phyloP scores from a whole-genome alignment of 2,797 vertebrate species.

The Oryzias sinensis region DNA sequence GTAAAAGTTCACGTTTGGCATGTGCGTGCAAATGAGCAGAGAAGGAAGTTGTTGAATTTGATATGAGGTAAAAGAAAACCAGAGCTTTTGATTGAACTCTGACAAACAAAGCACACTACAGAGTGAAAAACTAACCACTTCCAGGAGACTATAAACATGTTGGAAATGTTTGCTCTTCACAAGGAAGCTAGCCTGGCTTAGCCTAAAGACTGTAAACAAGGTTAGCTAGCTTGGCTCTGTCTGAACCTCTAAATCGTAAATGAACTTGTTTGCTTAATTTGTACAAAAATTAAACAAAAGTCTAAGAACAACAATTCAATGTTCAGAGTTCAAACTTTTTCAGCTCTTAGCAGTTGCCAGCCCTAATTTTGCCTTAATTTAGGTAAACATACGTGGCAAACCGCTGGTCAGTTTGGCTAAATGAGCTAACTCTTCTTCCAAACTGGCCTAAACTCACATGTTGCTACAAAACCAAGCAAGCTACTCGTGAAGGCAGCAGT shows the following conservation, averaged over 20 bases:
- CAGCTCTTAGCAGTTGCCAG: constrained; percentile 9
- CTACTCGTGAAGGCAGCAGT: too few relatives aligned
- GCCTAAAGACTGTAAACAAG: not conserved
- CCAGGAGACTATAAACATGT: not conserved
- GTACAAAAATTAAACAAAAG: not conserved
- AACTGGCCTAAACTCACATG: not conserved
- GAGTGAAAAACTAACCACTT: not conserved
- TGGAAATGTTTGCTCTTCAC: not conserved
- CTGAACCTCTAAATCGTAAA: not conserved
- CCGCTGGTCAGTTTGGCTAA: not conserved
- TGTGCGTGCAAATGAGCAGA: constrained; percentile 7
- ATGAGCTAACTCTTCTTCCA: not conserved
- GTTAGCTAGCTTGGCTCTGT: not conserved
- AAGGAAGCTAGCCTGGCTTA: not conserved
- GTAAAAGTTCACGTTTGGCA: not conserved
- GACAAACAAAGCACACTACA: not conserved
- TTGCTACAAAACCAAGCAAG: not conserved
- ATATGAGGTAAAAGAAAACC: constrained; percentile 3
- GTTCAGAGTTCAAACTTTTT: not conserved
- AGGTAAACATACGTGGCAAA: not conserved
- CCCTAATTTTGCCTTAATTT: not conserved
- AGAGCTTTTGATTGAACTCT: not conserved
- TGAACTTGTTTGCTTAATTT: constrained; percentile 3
- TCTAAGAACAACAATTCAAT: not conserved
- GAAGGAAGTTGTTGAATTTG: constrained; percentile 1